Evolutionary conservation across 2,888 invertebrate species (phyloP).

Genomic region (Nasonia oneida): DNA sequence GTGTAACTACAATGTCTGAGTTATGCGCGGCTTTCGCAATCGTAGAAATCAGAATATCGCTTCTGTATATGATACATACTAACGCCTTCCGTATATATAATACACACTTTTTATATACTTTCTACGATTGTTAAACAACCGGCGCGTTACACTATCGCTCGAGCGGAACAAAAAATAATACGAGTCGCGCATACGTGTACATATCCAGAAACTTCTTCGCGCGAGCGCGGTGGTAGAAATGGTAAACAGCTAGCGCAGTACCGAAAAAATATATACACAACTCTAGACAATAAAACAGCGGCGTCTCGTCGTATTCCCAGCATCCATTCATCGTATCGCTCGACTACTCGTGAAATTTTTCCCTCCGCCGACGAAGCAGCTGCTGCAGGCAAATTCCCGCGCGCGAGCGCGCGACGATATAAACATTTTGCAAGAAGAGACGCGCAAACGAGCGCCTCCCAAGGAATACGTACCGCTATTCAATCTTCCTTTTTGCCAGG

Average conservation of each 20-base stretch:
- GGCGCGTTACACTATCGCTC: too few species aligned
- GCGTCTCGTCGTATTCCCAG: not conserved
- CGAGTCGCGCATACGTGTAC: too few species aligned
- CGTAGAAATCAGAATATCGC: not conserved
- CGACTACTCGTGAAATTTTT: not conserved
- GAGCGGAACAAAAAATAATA: too few species aligned
- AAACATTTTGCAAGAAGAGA: constrained; percentile 40
- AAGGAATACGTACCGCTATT: constrained; percentile 7
- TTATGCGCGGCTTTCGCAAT: not conserved
- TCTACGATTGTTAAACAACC: not conserved
- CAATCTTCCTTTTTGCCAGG: constrained; percentile 4
- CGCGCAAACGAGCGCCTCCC: constrained; percentile 19
- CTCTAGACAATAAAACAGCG: constrained; percentile 1
- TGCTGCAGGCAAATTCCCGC: constrained; percentile 9
- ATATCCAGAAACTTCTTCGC: not conserved
- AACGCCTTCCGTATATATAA: not conserved
- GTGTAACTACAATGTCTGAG: not conserved
- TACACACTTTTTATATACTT: not conserved
- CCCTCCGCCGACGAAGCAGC: not conserved
- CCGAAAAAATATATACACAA: not conserved
- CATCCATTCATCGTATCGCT: constrained; percentile 8
- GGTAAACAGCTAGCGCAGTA: not conserved
- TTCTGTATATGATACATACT: not conserved
- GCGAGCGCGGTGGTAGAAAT: not conserved
- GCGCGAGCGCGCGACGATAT: not conserved